These are phyloP conservation scores for Bubo scandiacus DNA, from an alignment of 2,113 vertebrate genomes.

Conservation along the genomic window DNA sequence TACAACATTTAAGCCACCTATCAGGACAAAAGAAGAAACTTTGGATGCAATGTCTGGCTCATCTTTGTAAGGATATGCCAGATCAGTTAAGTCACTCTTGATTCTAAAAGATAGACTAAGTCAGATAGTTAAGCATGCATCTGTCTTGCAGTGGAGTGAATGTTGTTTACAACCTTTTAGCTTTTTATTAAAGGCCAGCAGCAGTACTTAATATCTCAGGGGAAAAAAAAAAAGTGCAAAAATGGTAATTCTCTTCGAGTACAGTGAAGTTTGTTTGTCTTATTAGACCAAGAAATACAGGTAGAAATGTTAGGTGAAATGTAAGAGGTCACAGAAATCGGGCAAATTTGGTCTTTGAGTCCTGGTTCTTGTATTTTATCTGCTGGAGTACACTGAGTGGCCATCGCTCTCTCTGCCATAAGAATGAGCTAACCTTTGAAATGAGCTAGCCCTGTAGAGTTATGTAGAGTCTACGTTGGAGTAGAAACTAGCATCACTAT, in stretches of 20 bases:
- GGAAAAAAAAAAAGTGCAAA: not conserved
- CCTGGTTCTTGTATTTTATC: not conserved
- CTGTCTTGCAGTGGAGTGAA: not conserved
- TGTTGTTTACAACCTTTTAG: not conserved
- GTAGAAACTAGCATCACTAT: not conserved
- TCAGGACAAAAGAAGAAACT: not conserved
- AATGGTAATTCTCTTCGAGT: not conserved
- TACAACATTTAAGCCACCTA: not conserved
- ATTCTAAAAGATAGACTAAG: not conserved
- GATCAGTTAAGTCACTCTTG: not conserved
- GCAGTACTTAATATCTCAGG: not conserved
- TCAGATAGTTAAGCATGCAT: not conserved
- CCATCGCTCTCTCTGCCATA: not conserved
- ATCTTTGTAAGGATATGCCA: not conserved
- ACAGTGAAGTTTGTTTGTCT: not conserved
- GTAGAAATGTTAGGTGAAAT: not conserved
- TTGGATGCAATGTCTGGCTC: not conserved
- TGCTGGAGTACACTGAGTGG: not conserved
- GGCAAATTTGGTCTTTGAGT: not conserved
- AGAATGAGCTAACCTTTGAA: not conserved
- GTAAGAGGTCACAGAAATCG: not conserved
- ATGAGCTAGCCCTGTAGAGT: not conserved
- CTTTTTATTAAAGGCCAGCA: not conserved
- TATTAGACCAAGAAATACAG: not conserved
- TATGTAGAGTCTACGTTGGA: accelerated